phyloP scores from a whole-genome alignment of 1,140 invertebrate genomes.

The Drosophila fuyamai region DNA sequence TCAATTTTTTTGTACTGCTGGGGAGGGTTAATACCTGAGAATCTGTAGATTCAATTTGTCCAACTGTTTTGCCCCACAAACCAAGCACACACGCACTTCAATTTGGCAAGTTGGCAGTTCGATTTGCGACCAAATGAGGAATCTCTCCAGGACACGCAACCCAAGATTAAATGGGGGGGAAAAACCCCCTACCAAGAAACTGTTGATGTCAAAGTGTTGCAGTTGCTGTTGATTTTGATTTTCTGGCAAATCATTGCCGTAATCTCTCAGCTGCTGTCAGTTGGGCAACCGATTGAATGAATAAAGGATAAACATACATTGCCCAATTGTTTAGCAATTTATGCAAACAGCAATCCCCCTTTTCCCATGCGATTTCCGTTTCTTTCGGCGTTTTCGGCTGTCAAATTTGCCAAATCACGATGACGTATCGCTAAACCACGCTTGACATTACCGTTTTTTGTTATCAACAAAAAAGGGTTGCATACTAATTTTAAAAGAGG shows the following conservation, averaged over 20 bases:
- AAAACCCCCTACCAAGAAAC: not conserved
- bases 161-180: conserved; percentile 2
- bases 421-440: conserved; percentile 77
- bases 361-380: conserved; percentile 18
- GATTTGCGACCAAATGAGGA: conserved; percentile 77
- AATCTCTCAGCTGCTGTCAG: conserved; percentile 76
- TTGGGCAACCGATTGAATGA: conserved; percentile 49
- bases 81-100: conserved; percentile 67
- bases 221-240: conserved; percentile 32
- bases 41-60: conserved; percentile 70
- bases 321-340: conserved; percentile 69
- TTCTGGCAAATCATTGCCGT: conserved; percentile 66
- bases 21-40: not conserved
- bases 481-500: conserved; percentile 55
- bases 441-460: conserved; percentile 67
- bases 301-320: conserved; percentile 50
- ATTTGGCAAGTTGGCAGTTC: conserved; percentile 81
- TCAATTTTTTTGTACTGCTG: conserved; percentile 60
- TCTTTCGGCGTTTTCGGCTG: conserved; percentile 56
- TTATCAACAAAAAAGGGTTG: conserved; percentile 56
- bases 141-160: conserved; percentile 71
- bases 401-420: conserved; percentile 81
- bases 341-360: conserved; percentile 53
- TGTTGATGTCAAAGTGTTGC: conserved; percentile 62
- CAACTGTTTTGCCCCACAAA: conserved; percentile 50